A percentile compares a stretch with the other conserved stretches of the same genome.
Conservation (phyloP, 2,888 invertebrate species). For the Lumbricus terrestris region DNA sequence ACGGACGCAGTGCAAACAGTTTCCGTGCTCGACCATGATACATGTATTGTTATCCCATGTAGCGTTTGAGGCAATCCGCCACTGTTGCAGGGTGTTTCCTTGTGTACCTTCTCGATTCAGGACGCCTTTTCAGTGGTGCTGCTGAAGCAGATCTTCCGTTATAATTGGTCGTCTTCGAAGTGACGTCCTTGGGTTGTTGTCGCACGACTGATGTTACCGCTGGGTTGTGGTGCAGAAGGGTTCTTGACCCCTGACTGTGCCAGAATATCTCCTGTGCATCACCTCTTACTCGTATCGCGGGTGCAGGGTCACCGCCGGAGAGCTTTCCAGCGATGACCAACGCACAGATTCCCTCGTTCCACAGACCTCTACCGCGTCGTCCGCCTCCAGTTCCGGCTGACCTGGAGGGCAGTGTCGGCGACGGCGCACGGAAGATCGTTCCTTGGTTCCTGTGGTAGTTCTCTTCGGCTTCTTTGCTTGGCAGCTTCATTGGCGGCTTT, state of each 20-base stretch:
- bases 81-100: constrained; percentile 5
- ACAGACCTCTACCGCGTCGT: background rate
- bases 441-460: constrained; percentile 6
- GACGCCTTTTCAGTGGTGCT: background rate
- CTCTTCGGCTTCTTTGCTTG: background rate
- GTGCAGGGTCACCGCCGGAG: background rate
- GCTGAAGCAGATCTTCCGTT: background rate
- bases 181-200: background rate
- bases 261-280: background rate
- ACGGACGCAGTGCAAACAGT: background rate
- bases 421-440: background rate
- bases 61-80: background rate
- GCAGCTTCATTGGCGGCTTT: background rate
- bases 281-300: background rate
- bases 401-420: background rate
- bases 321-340: constrained; percentile 10
- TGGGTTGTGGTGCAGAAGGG: constrained; percentile 7
- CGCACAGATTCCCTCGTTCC: constrained; percentile 5
- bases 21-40: background rate
- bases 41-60: background rate
- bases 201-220: background rate
- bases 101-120: background rate
- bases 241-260: background rate
- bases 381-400: background rate
- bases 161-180: background rate